Evolutionary conservation across 2,888 invertebrate genomes (phyloP).

Genomic region (Agrenia bidenticulata): DNA sequence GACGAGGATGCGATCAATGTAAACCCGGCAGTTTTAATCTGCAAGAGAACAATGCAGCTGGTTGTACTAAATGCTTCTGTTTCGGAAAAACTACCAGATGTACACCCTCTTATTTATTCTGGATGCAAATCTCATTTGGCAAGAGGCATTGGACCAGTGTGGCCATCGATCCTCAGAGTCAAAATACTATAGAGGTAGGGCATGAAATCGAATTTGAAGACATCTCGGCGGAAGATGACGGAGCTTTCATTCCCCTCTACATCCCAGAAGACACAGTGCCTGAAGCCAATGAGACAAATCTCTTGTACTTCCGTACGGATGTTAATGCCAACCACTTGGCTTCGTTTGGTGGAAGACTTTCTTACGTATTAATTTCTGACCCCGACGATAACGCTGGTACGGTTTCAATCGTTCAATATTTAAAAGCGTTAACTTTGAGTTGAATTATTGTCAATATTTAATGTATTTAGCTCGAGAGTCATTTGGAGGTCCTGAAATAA

Average conservation of each 20-base stretch:
- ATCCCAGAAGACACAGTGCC: constrained; percentile 49
- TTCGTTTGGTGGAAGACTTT: constrained; percentile 83
- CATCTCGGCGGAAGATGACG: constrained; percentile 22
- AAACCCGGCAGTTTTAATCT: constrained; percentile 87
- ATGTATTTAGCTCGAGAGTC: constrained; percentile 51
- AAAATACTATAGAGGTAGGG: constrained; percentile 23
- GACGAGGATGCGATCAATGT: constrained; percentile 80
- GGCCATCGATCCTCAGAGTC: constrained; percentile 39
- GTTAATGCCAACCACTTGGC: constrained; percentile 77
- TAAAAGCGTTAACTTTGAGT: constrained; percentile 25
- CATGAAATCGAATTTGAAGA: constrained; percentile 48
- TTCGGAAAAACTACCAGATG: constrained; percentile 86
- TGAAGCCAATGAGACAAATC: constrained; percentile 49
- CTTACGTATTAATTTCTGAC: constrained; percentile 62
- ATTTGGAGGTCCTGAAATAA: constrained; percentile 71
- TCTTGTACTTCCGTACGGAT: constrained; percentile 78
- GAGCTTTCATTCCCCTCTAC: constrained; percentile 44
- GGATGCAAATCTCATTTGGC: constrained; percentile 54
- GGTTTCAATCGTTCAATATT: no score
- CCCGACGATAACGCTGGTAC: constrained; percentile 31
- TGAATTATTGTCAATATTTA: neutral
- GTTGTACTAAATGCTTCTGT: constrained; percentile 96
- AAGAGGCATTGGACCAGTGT: constrained; percentile 44
- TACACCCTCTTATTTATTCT: constrained; percentile 71
- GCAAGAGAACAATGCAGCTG: constrained; percentile 76